Evolutionary conservation across 2,888 invertebrate species (phyloP), one percentile per base, ranked within the genome.

Genomic region (Netelia fuscicornis): DNA sequence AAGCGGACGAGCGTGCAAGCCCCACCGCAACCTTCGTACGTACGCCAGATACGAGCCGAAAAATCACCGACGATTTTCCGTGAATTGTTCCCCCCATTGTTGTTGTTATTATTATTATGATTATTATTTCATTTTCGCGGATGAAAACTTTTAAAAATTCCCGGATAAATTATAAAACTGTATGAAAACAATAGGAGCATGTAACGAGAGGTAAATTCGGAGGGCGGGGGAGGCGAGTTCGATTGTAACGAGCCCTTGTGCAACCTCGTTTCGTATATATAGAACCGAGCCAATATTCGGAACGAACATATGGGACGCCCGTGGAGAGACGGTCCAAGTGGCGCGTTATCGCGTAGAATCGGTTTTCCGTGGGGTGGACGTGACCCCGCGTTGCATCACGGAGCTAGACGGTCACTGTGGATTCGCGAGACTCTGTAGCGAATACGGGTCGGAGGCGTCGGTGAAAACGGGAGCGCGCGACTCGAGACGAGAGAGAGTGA

Each of bases 301-400:
- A 58, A 17, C 23, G 58, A 20, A 20, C 58, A 58, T 17, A 20
- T 58, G 58, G 58, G 58, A 58, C 20, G 58, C 9, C 20, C 17
- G 10, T 17, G 30, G 64, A 52, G 13, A n/a, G 65, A 72, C 3
- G n/a, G 37, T 60, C 65, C 30, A 58, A 77, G 60, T 65, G 23
- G 9, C 3, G 8, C 11, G 58, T 58, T 72, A 60, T 72, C 56
- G 60, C 8, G 37, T 17, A 67, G 48, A 67, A 72, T 72, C 23
- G 48, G 65, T 65, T 83, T 74, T 67, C 37, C 70, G 78, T 78
- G 62, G 17, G 60, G 68, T 52, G 52, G 48, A 70, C 70, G 70
- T 52, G 52, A 78, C 23, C 58, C 10, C 68, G 62, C 60, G 58
- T 60, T 56, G 56, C 56, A 17, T 17, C 58, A 9, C 17, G 58